Evolutionary conservation across 2,113 vertebrate species (phyloP), one percentile per base, ranked within the genome.

Genomic region (Sorex araneus): DNA sequence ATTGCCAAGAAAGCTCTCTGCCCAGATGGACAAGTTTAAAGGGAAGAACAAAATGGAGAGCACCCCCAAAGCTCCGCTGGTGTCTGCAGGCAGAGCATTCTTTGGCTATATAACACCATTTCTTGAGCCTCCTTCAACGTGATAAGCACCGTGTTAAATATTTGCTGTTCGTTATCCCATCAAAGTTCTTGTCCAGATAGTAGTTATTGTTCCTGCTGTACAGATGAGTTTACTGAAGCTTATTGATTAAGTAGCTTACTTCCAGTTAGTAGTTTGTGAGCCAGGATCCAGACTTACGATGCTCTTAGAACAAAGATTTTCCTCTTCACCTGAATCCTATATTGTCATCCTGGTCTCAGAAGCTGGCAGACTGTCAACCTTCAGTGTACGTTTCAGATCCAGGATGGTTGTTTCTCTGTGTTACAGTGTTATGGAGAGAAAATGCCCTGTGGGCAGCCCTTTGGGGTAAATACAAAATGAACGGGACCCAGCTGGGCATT

Each of bases 401-500:
- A 96, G 60, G 60, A n/a, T 40, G 87, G 87, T 75, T 76, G 81
- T 82, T n/a, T 90, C 81, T 47, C 40, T 75, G 92, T 91, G 79
- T 87, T 94, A 54, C 66, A 50, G 30, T 28, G 71, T 32, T 80
- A 76, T 3, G 6, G 63, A 90, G 67, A 90, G 87, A 79, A 94
- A 94, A 95, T 91, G 45, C 79, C 82, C 76, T 9, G 11, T 63
- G 79, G 85, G 93, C 47, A 90, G 83, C 57, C 91, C 93, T 84
- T 64, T 89, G 73, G 90, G 96, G 89, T 96, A 96, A 94, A 94
- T 80, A 85, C 92, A 86, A 87, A 92, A 74, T 67, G 85, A 94
- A 84, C 78, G 6, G 83, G 81, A 60, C 83, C 82, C 91, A 94
- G 90, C 85, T 96, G 94, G 85, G 85, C 82, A 94, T 93, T 93